Evolutionary conservation across 1,140 invertebrate species (phyloP).

Genomic region (Diuraphis noxia): DNA sequence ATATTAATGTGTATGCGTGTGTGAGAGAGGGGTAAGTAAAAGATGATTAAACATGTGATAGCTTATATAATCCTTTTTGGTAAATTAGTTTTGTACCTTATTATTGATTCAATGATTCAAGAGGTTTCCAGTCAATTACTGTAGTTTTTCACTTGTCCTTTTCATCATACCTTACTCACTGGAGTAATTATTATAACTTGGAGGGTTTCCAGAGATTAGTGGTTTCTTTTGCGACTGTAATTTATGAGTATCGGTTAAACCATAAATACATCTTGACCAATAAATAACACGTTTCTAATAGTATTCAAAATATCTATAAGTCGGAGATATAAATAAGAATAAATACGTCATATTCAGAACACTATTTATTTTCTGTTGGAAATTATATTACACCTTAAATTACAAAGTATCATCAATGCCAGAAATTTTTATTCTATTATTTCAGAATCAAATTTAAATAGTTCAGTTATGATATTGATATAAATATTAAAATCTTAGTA

Average conservation of each 20-base stretch:
- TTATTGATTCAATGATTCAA: not conserved
- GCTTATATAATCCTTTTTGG: not conserved
- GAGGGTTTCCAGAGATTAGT: not conserved
- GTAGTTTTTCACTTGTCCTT: not conserved
- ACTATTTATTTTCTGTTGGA: not conserved
- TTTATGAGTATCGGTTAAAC: not conserved
- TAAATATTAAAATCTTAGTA: not conserved
- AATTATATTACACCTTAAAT: not conserved
- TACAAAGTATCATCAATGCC: not conserved
- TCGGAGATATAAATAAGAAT: not conserved
- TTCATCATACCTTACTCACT: not conserved
- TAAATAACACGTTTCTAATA: not conserved
- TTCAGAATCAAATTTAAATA: not conserved
- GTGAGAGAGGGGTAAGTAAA: not conserved
- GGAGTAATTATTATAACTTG: not conserved
- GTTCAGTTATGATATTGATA: not conserved
- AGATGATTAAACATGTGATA: constrained; percentile 8
- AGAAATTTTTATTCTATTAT: not conserved
- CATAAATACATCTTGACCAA: not conserved
- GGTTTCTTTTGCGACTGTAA: not conserved
- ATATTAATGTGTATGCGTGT: not conserved
- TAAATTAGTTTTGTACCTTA: not conserved
- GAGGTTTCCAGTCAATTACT: constrained; percentile 1
- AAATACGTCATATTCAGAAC: too few relatives aligned
- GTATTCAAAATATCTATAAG: not conserved